Evolutionary conservation across 2,797 vertebrate genomes (phyloP).

Genomic region (Poeciliopsis gracilis): DNA sequence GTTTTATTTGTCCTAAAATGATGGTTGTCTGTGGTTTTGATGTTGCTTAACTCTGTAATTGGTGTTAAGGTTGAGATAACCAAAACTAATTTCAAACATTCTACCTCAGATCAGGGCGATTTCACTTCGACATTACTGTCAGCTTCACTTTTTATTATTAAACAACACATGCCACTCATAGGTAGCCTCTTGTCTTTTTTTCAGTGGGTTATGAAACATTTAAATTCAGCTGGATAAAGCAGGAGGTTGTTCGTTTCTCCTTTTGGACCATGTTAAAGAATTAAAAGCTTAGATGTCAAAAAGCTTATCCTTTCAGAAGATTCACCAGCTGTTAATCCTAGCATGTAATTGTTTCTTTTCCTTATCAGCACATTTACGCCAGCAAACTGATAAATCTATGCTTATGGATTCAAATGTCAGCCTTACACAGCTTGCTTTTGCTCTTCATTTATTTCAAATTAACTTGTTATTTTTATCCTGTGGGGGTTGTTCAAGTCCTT

Average conservation of each 20-base stretch:
- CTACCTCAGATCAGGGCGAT: background rate
- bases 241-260: constrained; percentile 11
- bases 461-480: constrained; percentile 53
- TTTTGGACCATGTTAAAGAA: constrained; percentile 26
- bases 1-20: background rate
- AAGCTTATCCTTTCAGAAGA: constrained; percentile 38
- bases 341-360: constrained; percentile 42
- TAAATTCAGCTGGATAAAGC: constrained; percentile 5
- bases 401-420: constrained; percentile 48
- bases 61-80: background rate
- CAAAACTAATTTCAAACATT: background rate
- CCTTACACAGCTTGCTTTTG: constrained; percentile 37
- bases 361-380: constrained; percentile 43
- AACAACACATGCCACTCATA: background rate
- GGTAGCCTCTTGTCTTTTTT: background rate
- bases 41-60: background rate
- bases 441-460: constrained; percentile 57
- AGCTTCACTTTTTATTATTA: background rate
- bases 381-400: constrained; percentile 50
- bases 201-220: background rate
- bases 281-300: constrained; percentile 14
- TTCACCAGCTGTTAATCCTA: constrained; percentile 34
- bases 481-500: constrained; percentile 49
- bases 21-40: background rate
- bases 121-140: background rate